Conservation (phyloP, 1,140 invertebrate genomes). For the Dendrolimus punctatus region DNA sequence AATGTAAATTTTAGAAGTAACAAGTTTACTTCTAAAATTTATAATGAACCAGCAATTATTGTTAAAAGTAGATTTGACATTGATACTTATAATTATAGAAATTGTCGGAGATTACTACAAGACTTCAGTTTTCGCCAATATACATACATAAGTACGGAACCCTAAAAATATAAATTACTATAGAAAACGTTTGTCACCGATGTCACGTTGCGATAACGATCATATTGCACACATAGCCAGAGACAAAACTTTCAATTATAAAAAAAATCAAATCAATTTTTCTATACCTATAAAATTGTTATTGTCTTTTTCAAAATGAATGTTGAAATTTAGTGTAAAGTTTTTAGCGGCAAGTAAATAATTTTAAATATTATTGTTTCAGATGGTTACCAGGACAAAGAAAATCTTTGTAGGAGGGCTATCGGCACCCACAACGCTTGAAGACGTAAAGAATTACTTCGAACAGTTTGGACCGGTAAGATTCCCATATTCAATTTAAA, state of each 20-base stretch:
- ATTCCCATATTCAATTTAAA: constrained; percentile 36
- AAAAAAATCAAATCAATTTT: no score
- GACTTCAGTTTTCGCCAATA: no score
- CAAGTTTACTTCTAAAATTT: no score
- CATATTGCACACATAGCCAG: no score
- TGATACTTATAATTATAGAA: no score
- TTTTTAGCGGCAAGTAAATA: background rate
- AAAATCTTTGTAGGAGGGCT: constrained; percentile 99
- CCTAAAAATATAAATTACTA: background rate
- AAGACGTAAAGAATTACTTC: constrained; percentile 99
- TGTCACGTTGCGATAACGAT: background rate
- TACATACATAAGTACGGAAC: no score
- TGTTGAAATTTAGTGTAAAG: background rate
- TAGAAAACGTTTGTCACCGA: background rate
- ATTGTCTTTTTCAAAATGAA: background rate
- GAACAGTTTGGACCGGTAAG: constrained; percentile 99
- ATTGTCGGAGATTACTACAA: no score
- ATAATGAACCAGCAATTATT: no score
- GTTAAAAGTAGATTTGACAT: no score
- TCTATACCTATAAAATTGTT: no score
- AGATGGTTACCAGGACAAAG: constrained; percentile 99
- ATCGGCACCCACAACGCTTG: constrained; percentile 98
- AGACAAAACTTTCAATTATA: no score
- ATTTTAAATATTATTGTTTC: constrained; percentile 60
- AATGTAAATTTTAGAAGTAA: no score